phyloP scores from a whole-genome alignment of 2,113 vertebrate genomes.

The Haemorhous mexicanus region DNA sequence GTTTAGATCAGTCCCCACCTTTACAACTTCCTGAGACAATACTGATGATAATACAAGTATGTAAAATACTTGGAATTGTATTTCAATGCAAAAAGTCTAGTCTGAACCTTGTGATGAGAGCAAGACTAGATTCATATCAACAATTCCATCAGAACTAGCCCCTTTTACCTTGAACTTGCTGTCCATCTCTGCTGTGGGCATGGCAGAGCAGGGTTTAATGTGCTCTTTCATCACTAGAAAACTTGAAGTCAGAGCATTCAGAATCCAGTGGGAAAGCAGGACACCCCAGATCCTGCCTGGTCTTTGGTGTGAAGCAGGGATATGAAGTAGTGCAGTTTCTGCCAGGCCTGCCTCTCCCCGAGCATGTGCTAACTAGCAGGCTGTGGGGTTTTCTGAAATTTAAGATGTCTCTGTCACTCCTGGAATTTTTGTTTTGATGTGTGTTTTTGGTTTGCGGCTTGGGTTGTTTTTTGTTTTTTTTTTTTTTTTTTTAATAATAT shows the following conservation, averaged over 20 bases:
- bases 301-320: background rate
- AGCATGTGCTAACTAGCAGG: background rate
- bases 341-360: background rate
- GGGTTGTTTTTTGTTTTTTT: background rate
- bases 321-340: background rate
- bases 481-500: background rate
- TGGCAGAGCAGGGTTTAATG: background rate
- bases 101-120: background rate
- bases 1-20: background rate
- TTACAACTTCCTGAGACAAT: background rate
- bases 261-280: background rate
- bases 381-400: background rate
- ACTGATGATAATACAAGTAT: background rate
- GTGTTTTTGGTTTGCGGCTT: background rate
- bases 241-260: background rate
- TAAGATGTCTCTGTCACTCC: background rate
- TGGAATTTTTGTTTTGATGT: background rate
- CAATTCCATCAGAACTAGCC: background rate
- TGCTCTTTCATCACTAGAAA: background rate
- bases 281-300: background rate
- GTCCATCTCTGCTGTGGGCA: background rate
- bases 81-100: background rate
- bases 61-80: background rate
- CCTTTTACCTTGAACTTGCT: background rate
- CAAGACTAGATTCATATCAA: accelerated